Evolutionary conservation across 2,888 invertebrate species (phyloP).

Genomic region (Acrobasis consociella): DNA sequence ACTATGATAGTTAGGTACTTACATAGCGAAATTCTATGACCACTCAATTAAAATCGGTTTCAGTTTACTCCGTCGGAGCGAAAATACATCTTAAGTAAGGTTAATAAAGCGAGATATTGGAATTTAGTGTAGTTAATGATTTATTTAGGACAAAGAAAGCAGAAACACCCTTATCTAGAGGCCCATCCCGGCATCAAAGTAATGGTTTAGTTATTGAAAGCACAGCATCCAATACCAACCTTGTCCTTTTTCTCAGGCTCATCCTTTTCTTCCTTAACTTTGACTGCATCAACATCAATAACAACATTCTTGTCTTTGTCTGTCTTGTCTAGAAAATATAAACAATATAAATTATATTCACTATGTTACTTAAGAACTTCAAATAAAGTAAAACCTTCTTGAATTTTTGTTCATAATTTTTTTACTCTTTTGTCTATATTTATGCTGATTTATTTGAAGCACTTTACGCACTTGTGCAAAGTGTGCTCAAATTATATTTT

Average conservation of each 20-base stretch:
- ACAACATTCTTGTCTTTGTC: conserved; percentile 68
- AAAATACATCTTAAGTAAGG: not conserved
- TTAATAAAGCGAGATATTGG: conserved; percentile 8
- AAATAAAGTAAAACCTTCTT: too few relatives aligned
- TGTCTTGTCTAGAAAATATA: conserved; percentile 54
- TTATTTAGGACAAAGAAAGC: conserved; percentile 17
- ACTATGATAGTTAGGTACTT: too few relatives aligned
- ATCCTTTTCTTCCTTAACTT: conserved; percentile 73
- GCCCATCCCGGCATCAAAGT: not conserved
- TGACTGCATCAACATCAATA: conserved; percentile 71
- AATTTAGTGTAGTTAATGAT: conserved; percentile 8
- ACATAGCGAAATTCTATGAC: too few relatives aligned
- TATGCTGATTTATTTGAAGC: too few relatives aligned
- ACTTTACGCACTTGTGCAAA: too few relatives aligned
- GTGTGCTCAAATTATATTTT: too few relatives aligned
- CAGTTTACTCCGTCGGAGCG: not conserved
- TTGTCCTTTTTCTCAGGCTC: conserved; percentile 63
- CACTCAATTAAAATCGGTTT: not conserved
- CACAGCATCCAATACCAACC: conserved; percentile 39
- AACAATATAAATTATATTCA: conserved; percentile 9
- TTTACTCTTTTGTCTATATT: too few relatives aligned
- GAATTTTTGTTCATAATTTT: too few relatives aligned
- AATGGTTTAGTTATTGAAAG: not conserved
- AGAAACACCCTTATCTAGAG: not conserved
- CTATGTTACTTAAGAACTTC: too few relatives aligned